Conservation (phyloP, 2,797 vertebrate species). For the Microctenopoma lineatum region DNA sequence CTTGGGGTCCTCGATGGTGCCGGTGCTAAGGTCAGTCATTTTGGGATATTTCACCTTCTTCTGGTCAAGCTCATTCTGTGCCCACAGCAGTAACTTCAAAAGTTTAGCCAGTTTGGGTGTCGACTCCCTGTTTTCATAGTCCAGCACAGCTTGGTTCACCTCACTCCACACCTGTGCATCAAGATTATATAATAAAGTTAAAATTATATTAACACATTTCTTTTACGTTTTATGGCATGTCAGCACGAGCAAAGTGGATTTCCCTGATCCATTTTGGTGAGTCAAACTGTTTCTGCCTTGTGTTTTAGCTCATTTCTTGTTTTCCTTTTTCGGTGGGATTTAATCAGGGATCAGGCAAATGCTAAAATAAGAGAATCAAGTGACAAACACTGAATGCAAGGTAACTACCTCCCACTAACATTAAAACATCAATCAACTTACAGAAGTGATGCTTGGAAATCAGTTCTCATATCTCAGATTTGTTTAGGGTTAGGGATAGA, state of each 20-base stretch:
- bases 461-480: background rate
- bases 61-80: conserved; percentile 97
- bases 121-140: conserved; percentile 96
- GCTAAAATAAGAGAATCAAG: too few species aligned
- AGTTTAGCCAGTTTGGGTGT: conserved; percentile 97
- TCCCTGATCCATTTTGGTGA: too few species aligned
- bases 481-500: background rate
- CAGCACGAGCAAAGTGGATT: too few species aligned
- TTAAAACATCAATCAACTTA: background rate
- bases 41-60: conserved; percentile 99
- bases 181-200: background rate
- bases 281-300: too few species aligned
- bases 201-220: background rate
- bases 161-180: conserved; percentile 94
- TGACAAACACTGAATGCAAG: too few species aligned
- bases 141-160: conserved; percentile 96
- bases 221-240: too few species aligned
- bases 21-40: conserved; percentile 98
- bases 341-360: too few species aligned
- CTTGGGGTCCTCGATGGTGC: conserved; percentile 95
- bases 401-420: too few species aligned
- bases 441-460: too few species aligned
- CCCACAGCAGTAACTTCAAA: conserved; percentile 95
- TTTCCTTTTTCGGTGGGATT: too few species aligned
- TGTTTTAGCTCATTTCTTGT: background rate